These are phyloP conservation scores for Verasper variegatus DNA, from an alignment of 2,113 vertebrate species.

Conservation along the genomic window DNA sequence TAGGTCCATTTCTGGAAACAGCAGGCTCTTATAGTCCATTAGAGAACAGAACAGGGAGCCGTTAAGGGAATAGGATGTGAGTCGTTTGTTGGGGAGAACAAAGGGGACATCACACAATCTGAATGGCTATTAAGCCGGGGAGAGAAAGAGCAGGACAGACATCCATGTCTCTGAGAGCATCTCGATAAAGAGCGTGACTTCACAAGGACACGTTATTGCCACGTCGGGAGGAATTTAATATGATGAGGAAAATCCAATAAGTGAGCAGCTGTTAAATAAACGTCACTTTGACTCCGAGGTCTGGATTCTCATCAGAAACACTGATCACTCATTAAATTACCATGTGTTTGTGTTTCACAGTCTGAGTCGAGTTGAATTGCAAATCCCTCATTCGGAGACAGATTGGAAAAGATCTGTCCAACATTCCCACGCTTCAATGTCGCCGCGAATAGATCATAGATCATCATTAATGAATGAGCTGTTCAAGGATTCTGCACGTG, in stretches of 20 bases:
- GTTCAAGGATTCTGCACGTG: background rate
- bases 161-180: background rate
- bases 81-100: constrained; percentile 24
- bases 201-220: background rate
- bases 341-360: constrained; percentile 62
- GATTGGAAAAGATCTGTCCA: constrained; percentile 50
- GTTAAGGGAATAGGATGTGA: constrained; percentile 33
- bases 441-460: constrained; percentile 36
- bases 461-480: constrained; percentile 17
- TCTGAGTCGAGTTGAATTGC: constrained; percentile 55
- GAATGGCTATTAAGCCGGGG: constrained; percentile 29
- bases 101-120: constrained; percentile 11
- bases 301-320: constrained; percentile 15
- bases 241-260: no score
- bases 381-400: constrained; percentile 48
- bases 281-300: background rate
- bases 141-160: background rate
- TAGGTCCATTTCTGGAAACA: constrained; percentile 65
- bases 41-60: constrained; percentile 56
- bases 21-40: constrained; percentile 65
- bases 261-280: no score
- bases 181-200: background rate
- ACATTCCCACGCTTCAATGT: background rate
- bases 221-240: background rate
- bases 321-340: constrained; percentile 33